phyloP scores from a whole-genome alignment of 2,113 vertebrate genomes.

The Corythoichthys haematopterus region DNA sequence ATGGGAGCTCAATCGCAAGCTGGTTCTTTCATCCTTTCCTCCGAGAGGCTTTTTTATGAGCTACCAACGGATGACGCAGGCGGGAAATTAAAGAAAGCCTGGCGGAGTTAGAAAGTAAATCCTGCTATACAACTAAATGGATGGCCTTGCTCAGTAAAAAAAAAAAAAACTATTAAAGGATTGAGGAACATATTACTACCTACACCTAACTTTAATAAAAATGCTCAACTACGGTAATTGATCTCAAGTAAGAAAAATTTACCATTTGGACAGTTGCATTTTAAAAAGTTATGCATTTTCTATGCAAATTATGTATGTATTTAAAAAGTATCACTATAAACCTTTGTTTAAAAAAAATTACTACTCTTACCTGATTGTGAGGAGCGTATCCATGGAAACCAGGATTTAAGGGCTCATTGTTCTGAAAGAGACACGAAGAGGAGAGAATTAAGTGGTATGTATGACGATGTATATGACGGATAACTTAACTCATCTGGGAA shows the following conservation, averaged over 20 bases:
- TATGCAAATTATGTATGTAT: slow-evolving; percentile 1
- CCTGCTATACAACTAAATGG: background rate
- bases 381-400: slow-evolving; percentile 73
- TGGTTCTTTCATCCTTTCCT: slow-evolving; percentile 38
- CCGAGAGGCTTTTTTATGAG: slow-evolving; percentile 14
- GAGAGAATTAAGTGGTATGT: slow-evolving; percentile 41
- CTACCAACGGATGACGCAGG: background rate
- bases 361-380: slow-evolving; percentile 72
- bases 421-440: slow-evolving; percentile 66
- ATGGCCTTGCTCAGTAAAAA: background rate
- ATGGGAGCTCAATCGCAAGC: slow-evolving; percentile 20
- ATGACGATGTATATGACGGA: slow-evolving; percentile 20
- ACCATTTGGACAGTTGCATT: background rate
- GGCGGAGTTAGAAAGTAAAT: slow-evolving; percentile 3
- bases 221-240: background rate
- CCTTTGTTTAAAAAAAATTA: slow-evolving; percentile 18
- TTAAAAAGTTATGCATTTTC: background rate
- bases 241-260: background rate
- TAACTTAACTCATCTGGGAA: slow-evolving; percentile 15
- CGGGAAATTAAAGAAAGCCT: background rate
- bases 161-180: too few relatives aligned
- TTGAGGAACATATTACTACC: background rate
- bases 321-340: slow-evolving; percentile 11
- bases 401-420: slow-evolving; percentile 74
- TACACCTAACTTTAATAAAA: background rate